phyloP scores from a whole-genome alignment of 92 coral and sea anemone genomes.

The Phymanthus crucifer region DNA sequence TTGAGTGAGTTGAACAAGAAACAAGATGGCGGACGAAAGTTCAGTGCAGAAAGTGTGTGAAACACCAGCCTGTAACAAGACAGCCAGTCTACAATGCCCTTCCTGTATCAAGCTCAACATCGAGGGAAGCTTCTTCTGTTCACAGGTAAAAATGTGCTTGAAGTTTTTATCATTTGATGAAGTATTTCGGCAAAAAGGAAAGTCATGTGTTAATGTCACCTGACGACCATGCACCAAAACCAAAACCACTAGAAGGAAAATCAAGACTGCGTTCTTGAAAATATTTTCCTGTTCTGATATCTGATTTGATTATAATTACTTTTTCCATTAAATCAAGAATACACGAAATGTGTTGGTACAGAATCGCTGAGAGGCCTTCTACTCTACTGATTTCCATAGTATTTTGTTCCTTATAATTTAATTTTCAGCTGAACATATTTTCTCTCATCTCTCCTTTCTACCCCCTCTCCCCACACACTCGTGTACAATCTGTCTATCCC shows the following conservation, averaged over 20 bases:
- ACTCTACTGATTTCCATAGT: no score
- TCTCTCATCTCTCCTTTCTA: no score
- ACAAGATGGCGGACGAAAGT: slow-evolving; percentile 74
- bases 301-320: background rate
- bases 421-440: no score
- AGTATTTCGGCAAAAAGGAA: background rate
- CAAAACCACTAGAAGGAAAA: background rate
- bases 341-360: no score
- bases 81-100: slow-evolving; percentile 94
- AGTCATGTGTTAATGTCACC: background rate
- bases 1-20: slow-evolving; percentile 17
- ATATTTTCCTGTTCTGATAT: background rate
- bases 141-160: slow-evolving; percentile 66
- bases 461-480: no score
- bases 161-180: background rate
- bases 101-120: slow-evolving; percentile 92
- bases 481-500: no score
- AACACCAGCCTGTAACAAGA: slow-evolving; percentile 77
- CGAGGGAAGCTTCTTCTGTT: slow-evolving; percentile 91
- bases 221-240: background rate
- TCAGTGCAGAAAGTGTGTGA: slow-evolving; percentile 56
- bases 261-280: background rate
- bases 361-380: no score
- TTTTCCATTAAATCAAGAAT: no score
- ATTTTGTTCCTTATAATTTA: no score